Evolutionary conservation across 2,888 invertebrate species (phyloP).

Genomic region (Toxonevra muliebris): DNA sequence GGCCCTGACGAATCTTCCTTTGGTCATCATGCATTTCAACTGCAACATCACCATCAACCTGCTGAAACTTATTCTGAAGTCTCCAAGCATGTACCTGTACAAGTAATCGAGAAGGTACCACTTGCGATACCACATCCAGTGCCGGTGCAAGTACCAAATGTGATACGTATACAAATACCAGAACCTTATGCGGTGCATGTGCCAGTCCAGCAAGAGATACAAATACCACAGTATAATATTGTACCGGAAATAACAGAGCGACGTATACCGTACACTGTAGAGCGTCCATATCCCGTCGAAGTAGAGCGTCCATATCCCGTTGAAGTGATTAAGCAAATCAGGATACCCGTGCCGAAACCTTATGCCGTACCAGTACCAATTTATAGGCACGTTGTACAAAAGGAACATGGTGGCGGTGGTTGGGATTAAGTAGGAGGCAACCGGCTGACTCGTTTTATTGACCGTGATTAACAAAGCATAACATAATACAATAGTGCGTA

Average conservation of each 20-base stretch:
- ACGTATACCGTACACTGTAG: slow-evolving; percentile 78
- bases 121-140: slow-evolving; percentile 74
- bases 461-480: too few relatives aligned
- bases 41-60: slow-evolving; percentile 39
- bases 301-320: slow-evolving; percentile 80
- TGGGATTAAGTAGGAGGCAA: slow-evolving; percentile 44
- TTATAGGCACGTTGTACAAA: slow-evolving; percentile 77
- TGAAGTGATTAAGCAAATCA: slow-evolving; percentile 78
- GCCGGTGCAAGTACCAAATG: slow-evolving; percentile 60
- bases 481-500: too few relatives aligned
- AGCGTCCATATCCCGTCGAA: slow-evolving; percentile 73
- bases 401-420: slow-evolving; percentile 49
- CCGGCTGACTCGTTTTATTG: too few relatives aligned
- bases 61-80: slow-evolving; percentile 72
- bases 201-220: slow-evolving; percentile 74
- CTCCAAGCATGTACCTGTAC: slow-evolving; percentile 75
- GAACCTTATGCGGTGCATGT: slow-evolving; percentile 80
- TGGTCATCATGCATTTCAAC: slow-evolving; percentile 33
- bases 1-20: slow-evolving; percentile 36
- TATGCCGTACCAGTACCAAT: slow-evolving; percentile 79
- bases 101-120: slow-evolving; percentile 77
- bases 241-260: slow-evolving; percentile 78
- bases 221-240: slow-evolving; percentile 77
- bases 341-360: slow-evolving; percentile 75
- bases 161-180: slow-evolving; percentile 76